Conservation (phyloP, 2,113 vertebrate species). For the Malurus alboscapulatus region DNA sequence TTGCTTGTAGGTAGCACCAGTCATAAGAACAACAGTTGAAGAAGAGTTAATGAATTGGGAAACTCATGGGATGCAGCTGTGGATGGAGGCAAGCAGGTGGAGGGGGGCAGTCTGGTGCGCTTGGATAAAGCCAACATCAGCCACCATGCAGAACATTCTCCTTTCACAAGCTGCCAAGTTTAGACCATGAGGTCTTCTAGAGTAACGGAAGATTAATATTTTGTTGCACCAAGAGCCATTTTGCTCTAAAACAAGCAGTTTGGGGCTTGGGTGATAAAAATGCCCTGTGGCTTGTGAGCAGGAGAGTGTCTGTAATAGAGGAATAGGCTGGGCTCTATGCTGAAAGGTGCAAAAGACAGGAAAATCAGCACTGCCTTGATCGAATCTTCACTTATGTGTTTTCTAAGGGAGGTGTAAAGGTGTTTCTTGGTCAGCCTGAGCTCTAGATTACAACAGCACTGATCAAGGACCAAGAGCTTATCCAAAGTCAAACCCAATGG, state of each 20-base stretch:
- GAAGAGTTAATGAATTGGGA: rapidly evolving
- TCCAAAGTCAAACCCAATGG: neutral
- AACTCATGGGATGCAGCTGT: rapidly evolving
- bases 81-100: neutral
- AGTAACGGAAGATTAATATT: neutral
- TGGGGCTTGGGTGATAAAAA: neutral
- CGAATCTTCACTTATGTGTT: neutral
- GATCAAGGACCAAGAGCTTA: neutral
- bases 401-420: neutral
- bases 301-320: neutral
- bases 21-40: rapidly evolving
- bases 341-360: neutral
- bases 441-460: neutral
- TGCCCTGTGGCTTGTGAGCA: rapidly evolving
- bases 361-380: neutral
- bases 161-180: neutral
- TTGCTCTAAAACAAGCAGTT: neutral
- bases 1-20: neutral
- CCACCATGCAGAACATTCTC: rapidly evolving
- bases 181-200: neutral
- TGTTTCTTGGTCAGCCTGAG: rapidly evolving
- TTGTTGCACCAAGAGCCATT: neutral
- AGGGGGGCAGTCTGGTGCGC: rapidly evolving
- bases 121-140: neutral
- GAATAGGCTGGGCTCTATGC: rapidly evolving